Conservation (phyloP, 2,113 vertebrate genomes). For the Naja naja region DNA sequence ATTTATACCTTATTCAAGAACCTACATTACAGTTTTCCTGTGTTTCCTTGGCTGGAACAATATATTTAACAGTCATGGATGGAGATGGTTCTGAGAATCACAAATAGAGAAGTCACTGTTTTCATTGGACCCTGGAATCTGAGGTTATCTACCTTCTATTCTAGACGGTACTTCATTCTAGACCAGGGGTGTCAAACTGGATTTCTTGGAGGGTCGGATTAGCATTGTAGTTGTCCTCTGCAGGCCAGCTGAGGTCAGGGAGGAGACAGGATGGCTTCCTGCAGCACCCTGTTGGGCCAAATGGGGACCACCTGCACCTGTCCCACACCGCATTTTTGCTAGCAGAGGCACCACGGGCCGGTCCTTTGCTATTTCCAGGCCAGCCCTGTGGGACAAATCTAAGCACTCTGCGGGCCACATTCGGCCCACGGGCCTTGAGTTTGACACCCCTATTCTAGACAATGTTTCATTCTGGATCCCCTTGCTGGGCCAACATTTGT, state of each 20-base stretch:
- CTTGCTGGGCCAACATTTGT: background rate
- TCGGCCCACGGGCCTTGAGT: too few relatives aligned
- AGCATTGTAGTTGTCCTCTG: too few relatives aligned
- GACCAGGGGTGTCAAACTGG: background rate
- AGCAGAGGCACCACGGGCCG: too few relatives aligned
- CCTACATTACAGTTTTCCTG: background rate
- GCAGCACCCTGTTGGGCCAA: too few relatives aligned
- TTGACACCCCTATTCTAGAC: background rate
- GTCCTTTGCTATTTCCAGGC: too few relatives aligned
- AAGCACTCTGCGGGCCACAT: too few relatives aligned
- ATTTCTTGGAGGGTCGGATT: too few relatives aligned
- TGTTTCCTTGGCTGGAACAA: background rate
- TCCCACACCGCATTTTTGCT: too few relatives aligned
- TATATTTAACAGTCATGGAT: background rate
- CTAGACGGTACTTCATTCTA: background rate
- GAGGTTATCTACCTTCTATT: background rate
- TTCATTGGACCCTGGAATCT: background rate
- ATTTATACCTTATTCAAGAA: background rate
- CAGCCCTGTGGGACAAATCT: too few relatives aligned
- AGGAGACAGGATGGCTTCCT: too few relatives aligned
- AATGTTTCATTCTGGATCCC: background rate
- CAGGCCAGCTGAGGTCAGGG: too few relatives aligned
- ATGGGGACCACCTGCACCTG: too few relatives aligned
- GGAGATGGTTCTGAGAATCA: background rate
- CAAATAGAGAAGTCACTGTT: background rate